Percentiles rank a stretch among this genome's conserved stretches.
Evolutionary conservation across 2,888 invertebrate genomes (phyloP).

Genomic region (Congeria kusceri): DNA sequence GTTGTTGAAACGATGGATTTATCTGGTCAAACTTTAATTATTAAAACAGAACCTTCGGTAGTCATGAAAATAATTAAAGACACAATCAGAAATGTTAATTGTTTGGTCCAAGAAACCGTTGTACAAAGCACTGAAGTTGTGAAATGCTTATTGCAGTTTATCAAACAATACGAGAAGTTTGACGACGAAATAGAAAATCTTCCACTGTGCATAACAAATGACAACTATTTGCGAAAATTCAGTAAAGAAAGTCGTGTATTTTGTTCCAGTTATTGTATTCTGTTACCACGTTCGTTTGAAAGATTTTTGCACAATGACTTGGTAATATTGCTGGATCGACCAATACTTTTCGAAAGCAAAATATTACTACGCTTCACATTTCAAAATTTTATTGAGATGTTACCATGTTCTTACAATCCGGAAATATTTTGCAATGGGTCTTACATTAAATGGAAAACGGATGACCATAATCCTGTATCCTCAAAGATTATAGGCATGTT

Average conservation of each 20-base stretch:
- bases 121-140: not conserved
- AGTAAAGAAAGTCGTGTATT: constrained; percentile 8
- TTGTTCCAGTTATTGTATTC: constrained; percentile 15
- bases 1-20: constrained; percentile 2
- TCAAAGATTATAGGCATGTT: no score
- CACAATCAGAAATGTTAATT: no score
- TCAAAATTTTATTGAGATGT: not conserved
- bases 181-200: constrained; percentile 33
- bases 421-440: not conserved
- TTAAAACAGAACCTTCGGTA: constrained; percentile 19
- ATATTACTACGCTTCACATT: not conserved
- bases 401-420: not conserved
- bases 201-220: constrained; percentile 58
- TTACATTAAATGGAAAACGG: constrained; percentile 1
- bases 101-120: not conserved
- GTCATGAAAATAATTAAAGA: constrained; percentile 22
- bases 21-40: not conserved
- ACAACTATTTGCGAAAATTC: constrained; percentile 35
- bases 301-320: not conserved
- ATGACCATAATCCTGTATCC: no score
- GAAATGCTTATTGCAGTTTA: not conserved
- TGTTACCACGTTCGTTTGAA: not conserved
- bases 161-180: not conserved
- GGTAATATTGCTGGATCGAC: not conserved
- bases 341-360: not conserved